Base-by-base conservation (phyloP, 2,113 vertebrate genomes). In the Malurus elegans region DNA sequence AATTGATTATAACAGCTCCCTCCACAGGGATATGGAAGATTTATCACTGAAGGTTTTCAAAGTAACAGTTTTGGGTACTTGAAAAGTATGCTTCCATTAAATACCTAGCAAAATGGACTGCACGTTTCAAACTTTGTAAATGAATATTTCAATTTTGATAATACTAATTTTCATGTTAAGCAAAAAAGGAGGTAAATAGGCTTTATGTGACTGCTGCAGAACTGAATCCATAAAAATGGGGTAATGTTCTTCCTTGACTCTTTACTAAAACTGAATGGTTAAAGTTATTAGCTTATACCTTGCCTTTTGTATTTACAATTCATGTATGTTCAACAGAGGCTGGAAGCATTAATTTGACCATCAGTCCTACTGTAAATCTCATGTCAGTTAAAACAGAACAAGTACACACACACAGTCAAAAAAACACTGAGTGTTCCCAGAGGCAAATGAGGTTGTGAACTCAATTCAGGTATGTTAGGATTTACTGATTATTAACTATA, bases 341-440 rank as follows among this genome's bases (percentile, higher is more conserved):
- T 97, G 94, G 96, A 95, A 97, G 94, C 91, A 96, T 96, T 95
- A 91, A 97, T 97, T 97, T 97, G 96, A 96, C 94, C 88, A 91
- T 97, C 97, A 97, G 60, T 70, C 42, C 58, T 56, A 40, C 72
- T 97, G 96, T 89, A 24, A 95, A 91, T 86, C 94, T 96, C 58
- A 62, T 94, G 94, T 91, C 83, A 64, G 61, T 96, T 95, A 89
- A 96, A 95, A 81, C 64, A 97, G 83, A 92, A 29, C 48, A 83
- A 94, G 79, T 85, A 95, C 15, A 50, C 20, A 24, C 20, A 45
- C 93, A 96, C 18, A 50, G 38, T 38, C 81, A 92, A 2, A 92
- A 81, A 57, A 97, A 76, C 28, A 28, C 90, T 83, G 28, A 14
- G 3, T 56, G 90, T 91, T 96, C 91, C 95, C 92, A 72, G 72